phyloP scores from a whole-genome alignment of 2,113 vertebrate species.

The Eulemur rufifrons region DNA sequence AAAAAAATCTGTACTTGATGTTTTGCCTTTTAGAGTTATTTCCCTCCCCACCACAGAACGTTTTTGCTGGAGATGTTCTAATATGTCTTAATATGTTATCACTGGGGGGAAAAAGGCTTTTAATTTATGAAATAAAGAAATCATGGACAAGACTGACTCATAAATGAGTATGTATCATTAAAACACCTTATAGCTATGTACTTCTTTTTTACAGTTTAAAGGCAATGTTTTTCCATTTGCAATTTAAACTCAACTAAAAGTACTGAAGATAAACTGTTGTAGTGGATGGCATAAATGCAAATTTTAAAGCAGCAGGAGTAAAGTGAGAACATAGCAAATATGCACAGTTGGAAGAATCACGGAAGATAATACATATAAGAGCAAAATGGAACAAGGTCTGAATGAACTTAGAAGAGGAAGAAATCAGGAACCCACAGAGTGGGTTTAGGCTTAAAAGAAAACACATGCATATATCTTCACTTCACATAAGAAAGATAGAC shows the following conservation, averaged over 20 bases:
- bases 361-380: neutral
- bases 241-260: slow-evolving; percentile 50
- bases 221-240: neutral
- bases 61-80: slow-evolving; percentile 44
- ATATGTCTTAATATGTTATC: slow-evolving; percentile 41
- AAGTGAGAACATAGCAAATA: neutral
- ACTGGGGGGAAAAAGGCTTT: neutral
- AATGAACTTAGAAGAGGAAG: neutral
- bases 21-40: slow-evolving; percentile 72
- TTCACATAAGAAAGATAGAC: neutral
- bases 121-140: slow-evolving; percentile 54
- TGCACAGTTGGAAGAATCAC: neutral
- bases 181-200: neutral
- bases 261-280: neutral
- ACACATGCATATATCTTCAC: neutral
- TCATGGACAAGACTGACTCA: neutral
- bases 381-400: neutral
- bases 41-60: slow-evolving; percentile 25
- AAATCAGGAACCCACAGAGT: neutral
- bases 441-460: neutral
- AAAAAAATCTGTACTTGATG: slow-evolving; percentile 3
- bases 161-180: slow-evolving; percentile 29
- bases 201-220: neutral
- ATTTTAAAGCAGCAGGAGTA: neutral
- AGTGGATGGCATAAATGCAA: neutral